phyloP scores from a whole-genome alignment of 2,797 vertebrate species.

The Pitangus sulphuratus region DNA sequence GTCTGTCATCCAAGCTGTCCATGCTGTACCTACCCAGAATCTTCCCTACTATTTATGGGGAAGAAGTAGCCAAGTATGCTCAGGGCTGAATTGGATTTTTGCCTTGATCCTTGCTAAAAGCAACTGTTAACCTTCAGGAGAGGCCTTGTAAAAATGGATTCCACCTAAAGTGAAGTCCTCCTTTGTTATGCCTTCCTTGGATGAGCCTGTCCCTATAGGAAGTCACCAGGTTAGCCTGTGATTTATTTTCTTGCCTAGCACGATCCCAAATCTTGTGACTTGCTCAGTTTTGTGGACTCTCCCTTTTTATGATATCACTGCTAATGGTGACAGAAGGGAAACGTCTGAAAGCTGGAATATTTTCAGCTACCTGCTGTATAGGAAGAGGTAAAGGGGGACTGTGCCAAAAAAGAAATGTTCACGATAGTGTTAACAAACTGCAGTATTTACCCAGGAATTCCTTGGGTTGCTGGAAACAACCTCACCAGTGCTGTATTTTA shows the following conservation, averaged over 20 bases:
- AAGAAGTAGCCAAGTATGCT: background rate
- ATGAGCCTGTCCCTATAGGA: background rate
- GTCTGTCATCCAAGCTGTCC: background rate
- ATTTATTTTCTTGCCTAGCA: background rate
- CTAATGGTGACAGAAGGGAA: background rate
- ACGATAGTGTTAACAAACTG: background rate
- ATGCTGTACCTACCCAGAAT: background rate
- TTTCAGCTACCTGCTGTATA: background rate
- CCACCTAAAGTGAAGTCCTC: background rate
- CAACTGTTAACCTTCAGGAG: background rate
- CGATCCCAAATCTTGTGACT: background rate
- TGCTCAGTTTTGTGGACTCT: background rate
- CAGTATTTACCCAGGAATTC: slow-evolving; percentile 35
- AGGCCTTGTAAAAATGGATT: background rate
- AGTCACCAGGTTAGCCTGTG: background rate
- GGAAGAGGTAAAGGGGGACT: background rate
- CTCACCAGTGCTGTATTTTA: background rate
- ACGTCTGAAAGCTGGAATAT: background rate
- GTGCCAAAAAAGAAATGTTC: background rate
- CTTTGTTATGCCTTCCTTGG: background rate
- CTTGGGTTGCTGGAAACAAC: background rate
- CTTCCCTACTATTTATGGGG: background rate
- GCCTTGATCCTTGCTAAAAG: slow-evolving; percentile 12
- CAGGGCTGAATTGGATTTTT: slow-evolving; percentile 35
- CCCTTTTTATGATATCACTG: background rate